Base-by-base conservation (phyloP, 2,888 invertebrate genomes). In the Melanotus villosus region DNA sequence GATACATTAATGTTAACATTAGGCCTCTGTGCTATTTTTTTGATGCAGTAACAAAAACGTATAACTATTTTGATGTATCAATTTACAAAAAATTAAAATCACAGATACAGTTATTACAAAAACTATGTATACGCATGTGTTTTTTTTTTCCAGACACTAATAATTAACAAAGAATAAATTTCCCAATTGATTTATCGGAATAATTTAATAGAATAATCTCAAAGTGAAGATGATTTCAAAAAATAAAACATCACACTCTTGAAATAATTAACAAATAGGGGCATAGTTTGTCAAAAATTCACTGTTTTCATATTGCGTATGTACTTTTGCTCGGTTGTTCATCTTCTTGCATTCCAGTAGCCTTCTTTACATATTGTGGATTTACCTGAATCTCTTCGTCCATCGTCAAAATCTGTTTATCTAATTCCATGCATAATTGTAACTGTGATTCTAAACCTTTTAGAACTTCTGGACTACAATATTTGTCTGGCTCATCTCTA, bases 341-440 rank as follows among this genome's bases (percentile, higher is more conserved):
- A 26, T 85, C 85, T 59, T 85, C 85, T 75, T 84, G 85, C 62
- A 83, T 76, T 14, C 85, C 85, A 18, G 82, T 78, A 2, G 84
- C 82, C 68, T 84, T 85, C 71, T 85, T 85, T n/a, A 85, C 84
- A 72, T 82, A 85, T 86, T 94, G 92, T 26, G 97, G 96, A 82
- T 97, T 97, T 18, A 96, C 91, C 85, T 95, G 92, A 76, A 98
- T 97, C 82, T 97, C 96, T 84, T 96, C 95, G 84, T 98, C 97
- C 97, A 98, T 97, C 79, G 92, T 91, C 77, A 92, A 90, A 67
- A 98, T 92, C 82, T 95, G 93, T 80, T 93, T 93, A 81, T 97
- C 96, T 76, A 98, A 86, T 81, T 93, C 93, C 81, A 96, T 95
- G 81, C 96, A 96, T 23, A 91, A 88, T 23, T 91, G 90, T 90